Percentiles rank a stretch among this genome's conserved stretches.
phyloP scores from a whole-genome alignment of 1,140 invertebrate genomes.

The Bombus impatiens region DNA sequence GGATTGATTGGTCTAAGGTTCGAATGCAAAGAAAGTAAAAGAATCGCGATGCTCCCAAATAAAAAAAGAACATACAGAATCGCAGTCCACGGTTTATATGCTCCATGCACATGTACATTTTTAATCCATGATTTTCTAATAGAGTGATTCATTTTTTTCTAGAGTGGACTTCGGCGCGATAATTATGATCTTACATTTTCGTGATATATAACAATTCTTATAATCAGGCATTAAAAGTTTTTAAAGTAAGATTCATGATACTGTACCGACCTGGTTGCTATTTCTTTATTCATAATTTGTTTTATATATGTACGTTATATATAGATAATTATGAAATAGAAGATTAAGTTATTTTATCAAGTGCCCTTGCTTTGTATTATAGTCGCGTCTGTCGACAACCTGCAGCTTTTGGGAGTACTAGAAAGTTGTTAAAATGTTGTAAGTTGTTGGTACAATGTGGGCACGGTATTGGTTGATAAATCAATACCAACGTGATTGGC shows the following conservation, averaged over 20 bases:
- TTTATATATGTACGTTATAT: slow-evolving; percentile 81
- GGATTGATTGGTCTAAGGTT: slow-evolving; percentile 67
- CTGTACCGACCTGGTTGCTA: slow-evolving; percentile 77
- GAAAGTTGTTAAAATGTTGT: slow-evolving; percentile 77
- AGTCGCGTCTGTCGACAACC: slow-evolving; percentile 79
- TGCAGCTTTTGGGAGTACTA: slow-evolving; percentile 76
- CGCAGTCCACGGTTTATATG: slow-evolving; percentile 55
- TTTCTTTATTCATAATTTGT: slow-evolving; percentile 81
- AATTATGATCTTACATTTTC: slow-evolving; percentile 57
- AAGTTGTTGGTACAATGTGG: slow-evolving; percentile 76
- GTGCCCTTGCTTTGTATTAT: slow-evolving; percentile 83
- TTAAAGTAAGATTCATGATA: slow-evolving; percentile 73
- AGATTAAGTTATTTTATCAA: slow-evolving; percentile 83
- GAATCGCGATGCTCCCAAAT: slow-evolving; percentile 67
- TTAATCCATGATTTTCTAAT: slow-evolving; percentile 57
- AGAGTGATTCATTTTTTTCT: slow-evolving; percentile 38
- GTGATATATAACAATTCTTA: slow-evolving; percentile 59
- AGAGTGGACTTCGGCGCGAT: slow-evolving; percentile 49
- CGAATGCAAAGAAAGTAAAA: slow-evolving; percentile 43
- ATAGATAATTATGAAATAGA: slow-evolving; percentile 82
- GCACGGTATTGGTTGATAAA: slow-evolving; percentile 67
- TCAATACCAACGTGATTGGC: slow-evolving; percentile 75
- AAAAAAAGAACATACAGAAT: slow-evolving; percentile 59
- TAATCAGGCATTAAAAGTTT: slow-evolving; percentile 62
- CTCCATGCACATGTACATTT: slow-evolving; percentile 56